Conservation (phyloP, 2,113 vertebrate species). For the Clarias macrocephalus region DNA sequence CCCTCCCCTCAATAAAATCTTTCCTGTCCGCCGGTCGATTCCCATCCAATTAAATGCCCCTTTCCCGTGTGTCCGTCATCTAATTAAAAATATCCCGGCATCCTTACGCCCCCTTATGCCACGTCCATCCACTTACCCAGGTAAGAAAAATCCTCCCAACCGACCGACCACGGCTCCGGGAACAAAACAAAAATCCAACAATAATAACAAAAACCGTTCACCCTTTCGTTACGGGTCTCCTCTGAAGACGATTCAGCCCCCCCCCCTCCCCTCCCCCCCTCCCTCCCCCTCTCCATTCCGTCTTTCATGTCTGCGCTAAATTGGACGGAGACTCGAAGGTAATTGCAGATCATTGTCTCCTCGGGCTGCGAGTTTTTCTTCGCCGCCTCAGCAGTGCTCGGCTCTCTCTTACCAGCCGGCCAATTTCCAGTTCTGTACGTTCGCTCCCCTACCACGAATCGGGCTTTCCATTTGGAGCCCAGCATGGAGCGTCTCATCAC, state of each 20-base stretch:
- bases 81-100: conserved; percentile 74
- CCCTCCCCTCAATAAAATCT: conserved; percentile 60
- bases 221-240: conserved; percentile 20
- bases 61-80: conserved; percentile 67
- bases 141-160: conserved; percentile 60
- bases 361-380: conserved; percentile 48
- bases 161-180: not conserved
- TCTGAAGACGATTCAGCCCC: conserved; percentile 60
- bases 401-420: conserved; percentile 53
- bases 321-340: conserved; percentile 62
- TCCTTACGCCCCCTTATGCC: conserved; percentile 53
- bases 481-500: conserved; percentile 56
- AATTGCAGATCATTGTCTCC: conserved; percentile 65
- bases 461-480: conserved; percentile 59
- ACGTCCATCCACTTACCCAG: conserved; percentile 55
- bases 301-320: conserved; percentile 59
- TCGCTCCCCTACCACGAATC: conserved; percentile 52
- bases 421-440: conserved; percentile 58
- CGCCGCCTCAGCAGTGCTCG: conserved; percentile 49
- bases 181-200: not conserved
- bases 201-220: conserved; percentile 24
- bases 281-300: conserved; percentile 7
- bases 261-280: conserved; percentile 2
- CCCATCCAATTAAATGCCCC: conserved; percentile 71
- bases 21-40: conserved; percentile 57